phyloP scores from a whole-genome alignment of 2,113 vertebrate genomes.

The Macquaria australasica region DNA sequence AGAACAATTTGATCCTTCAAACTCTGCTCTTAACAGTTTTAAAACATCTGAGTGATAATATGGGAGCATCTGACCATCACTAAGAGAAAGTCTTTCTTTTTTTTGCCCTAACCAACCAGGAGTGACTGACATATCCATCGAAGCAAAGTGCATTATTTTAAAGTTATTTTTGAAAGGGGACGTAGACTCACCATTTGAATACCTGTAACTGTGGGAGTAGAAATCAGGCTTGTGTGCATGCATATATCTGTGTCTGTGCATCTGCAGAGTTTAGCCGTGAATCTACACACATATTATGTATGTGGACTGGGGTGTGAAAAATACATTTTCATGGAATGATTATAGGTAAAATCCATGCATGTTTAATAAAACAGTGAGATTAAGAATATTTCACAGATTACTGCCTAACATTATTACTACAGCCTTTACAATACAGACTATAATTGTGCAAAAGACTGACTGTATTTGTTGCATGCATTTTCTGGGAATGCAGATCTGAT shows the following conservation, averaged over 20 bases:
- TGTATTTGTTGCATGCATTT: background rate
- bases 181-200: background rate
- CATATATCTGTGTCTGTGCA: background rate
- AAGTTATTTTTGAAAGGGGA: too few species aligned
- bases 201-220: background rate
- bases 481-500: background rate
- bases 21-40: too few species aligned
- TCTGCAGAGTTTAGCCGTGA: background rate
- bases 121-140: too few species aligned
- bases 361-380: background rate
- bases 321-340: background rate
- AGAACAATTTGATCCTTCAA: too few species aligned
- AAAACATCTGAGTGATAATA: too few species aligned
- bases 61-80: too few species aligned
- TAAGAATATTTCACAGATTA: background rate
- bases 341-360: background rate
- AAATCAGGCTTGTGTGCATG: background rate
- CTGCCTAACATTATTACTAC: background rate
- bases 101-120: too few species aligned
- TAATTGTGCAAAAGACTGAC: background rate
- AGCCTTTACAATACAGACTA: background rate
- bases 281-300: background rate
- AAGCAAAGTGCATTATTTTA: too few species aligned
- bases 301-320: background rate
- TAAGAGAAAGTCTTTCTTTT: too few species aligned